Evolutionary conservation across 1,140 invertebrate genomes (phyloP), one percentile per base, ranked within the genome.

Genomic region (Drosophila biarmipes): DNA sequence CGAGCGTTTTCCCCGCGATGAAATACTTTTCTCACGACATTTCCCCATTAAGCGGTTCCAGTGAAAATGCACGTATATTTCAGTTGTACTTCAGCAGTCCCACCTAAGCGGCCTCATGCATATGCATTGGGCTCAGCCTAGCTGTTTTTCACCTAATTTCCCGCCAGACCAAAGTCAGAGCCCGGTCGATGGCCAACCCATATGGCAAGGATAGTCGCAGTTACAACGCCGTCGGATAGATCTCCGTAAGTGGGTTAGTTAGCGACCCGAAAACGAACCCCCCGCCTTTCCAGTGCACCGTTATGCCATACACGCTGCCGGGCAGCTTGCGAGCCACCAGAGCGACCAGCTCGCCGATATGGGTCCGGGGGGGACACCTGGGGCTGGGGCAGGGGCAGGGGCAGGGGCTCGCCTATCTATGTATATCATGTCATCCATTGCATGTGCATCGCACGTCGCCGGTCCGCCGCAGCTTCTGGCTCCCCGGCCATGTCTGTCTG

Each of bases 351-450:
- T 61, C 15, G 24, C 15, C 6, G n/a, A 27, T 19, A 31, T 48
- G 21, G 11, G 14, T 45, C 10, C 4, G 21, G 21, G 8, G 29
- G 8, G 29, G 29, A n/a, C n/a, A n/a, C 2, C 1, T 31, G 29
- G 40, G 40, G 40, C 11, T 19, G 43, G 46, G n/a, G n/a, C n/a
- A n/a, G n/a, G n/a, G n/a, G n/a, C n/a, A n/a, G n/a, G n/a, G n/a
- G n/a, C n/a, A n/a, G n/a, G 31, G 37, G 17, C 34, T 35, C 57
- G 45, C 8, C 27, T 72, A 31, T 76, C 58, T 58, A 62, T 75
- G 67, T 78, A 45, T 63, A 67, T 64, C 59, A 51, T 82, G 56
- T 75, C 66, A 69, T 56, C 62, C 64, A 71, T 75, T 85, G 77
- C 61, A 71, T 59, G 52, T 67, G 69, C 80, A 82, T 82, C 78